Conservation (phyloP, 2,888 invertebrate genomes). For the Macrophya alboannulata region DNA sequence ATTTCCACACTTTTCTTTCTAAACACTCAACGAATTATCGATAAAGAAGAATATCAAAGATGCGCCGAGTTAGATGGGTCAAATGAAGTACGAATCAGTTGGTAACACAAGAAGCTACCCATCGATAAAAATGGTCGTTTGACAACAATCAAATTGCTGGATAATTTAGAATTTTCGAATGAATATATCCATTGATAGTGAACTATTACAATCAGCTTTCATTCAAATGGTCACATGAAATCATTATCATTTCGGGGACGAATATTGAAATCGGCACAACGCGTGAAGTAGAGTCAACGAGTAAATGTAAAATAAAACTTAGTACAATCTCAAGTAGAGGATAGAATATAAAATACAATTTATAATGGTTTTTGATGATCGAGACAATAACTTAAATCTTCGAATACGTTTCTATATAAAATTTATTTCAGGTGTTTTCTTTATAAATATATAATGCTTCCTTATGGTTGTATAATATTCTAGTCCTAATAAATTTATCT, state of each 20-base stretch:
- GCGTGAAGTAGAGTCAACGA: neutral
- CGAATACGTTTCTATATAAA: neutral
- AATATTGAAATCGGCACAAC: neutral
- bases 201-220: no score
- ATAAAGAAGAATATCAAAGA: conserved; percentile 10
- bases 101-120: neutral
- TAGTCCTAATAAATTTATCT: neutral
- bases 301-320: neutral
- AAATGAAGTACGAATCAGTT: neutral
- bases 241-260: neutral
- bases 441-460: neutral
- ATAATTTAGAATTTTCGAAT: neutral
- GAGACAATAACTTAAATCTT: neutral
- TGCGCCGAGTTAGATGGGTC: neutral
- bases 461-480: neutral
- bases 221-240: neutral
- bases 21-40: conserved; percentile 19
- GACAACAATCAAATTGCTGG: neutral
- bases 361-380: neutral
- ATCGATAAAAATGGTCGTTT: neutral
- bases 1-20: conserved; percentile 46
- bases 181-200: no score
- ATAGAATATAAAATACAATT: neutral
- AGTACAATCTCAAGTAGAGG: neutral
- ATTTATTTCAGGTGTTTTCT: neutral